Evolutionary conservation across 2,113 vertebrate species (phyloP), one percentile per base, ranked within the genome.

Genomic region (Candoia aspera): DNA sequence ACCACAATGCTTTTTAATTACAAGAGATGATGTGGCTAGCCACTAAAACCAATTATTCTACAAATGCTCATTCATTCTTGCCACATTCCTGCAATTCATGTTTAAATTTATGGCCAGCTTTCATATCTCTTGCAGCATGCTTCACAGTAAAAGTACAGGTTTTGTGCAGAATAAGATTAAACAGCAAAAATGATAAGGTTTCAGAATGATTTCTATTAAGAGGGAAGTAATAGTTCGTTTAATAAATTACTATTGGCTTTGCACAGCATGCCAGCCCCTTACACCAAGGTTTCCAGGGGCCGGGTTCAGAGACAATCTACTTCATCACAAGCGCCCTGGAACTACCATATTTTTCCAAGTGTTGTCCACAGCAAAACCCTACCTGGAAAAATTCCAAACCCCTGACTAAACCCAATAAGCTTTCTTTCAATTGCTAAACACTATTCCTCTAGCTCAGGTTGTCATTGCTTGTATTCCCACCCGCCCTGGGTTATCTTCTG

Each of bases 11-110:
- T 90, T 95, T 94, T 87, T 96, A 89, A 94, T 95, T 96, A 88
- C 86, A 94, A 57, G 91, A 94, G 91, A 93, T 92, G 84, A 94
- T 94, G 90, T 94, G 94, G 94, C 94, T 86, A 60, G 58, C 23
- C 84, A 29, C 33, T 90, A 46, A 87, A 87, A 92, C 96, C 95
- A 96, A 96, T 96, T 94, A 86, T 94, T 97, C 92, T 96, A 89
- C 96, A 96, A 95, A 90, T 91, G 92, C 55, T 94, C 90, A 84
- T 94, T 97, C 64, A 94, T 93, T 95, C 95, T 96, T 95, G 89
- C 87, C 93, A 92, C 97, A 97, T 97, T 98, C 97, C 96, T 97
- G 60, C 91, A 94, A 93, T 97, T 97, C 96, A 96, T 96, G 93
- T 96, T 96, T 94, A 96, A 96, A 95, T 96, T 95, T 96, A 93